Base-by-base conservation (phyloP, 2,888 invertebrate genomes). In the Zootermopsis nevadensis region DNA sequence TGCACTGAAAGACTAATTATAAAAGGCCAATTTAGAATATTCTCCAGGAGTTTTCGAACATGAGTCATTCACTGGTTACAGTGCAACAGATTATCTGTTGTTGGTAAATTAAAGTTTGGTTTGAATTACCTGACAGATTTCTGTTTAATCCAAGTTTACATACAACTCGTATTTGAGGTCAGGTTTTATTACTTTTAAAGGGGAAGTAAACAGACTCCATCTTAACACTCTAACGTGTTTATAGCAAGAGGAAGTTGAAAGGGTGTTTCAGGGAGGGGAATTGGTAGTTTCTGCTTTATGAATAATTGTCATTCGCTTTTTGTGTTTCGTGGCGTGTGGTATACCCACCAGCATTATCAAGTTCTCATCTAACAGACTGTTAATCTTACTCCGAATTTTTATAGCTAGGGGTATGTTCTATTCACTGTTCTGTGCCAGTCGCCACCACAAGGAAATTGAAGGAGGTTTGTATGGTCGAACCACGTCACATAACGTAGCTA, bases 301-400 rank as follows among this genome's bases (percentile, higher is more conserved):
- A 74, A 38, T 74, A 74, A 74, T 74, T 74, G 74, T 74, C 74
- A 74, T 74, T 74, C 33, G 38, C 38, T 74, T 42, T 74, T 74
- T 74, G 38, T 74, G 38, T 31, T 12, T 38, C 38, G 42, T 74
- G 38, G 74, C 38, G 35, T 74, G 74, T 74, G 74, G 74, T 35
- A 38, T 22, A 69, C 69, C 69, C 69, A 31, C 69, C 48, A 48
- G 69, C 69, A 33, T 42, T 74, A 74, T 74, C 74, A 74, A 74
- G 38, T 69, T 33, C 38, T 7, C 38, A 74, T 74, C 74, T 74
- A 7, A 74, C 24, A 74, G 74, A 74, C 33, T 8, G 74, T 74
- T 74, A 74, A 74, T 74, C 74, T 74, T 74, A 74, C 35, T n/a
- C 74, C 6, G 74, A 74, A 74, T 74, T 74, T 74, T 74, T 74